Evolutionary conservation across 2,113 vertebrate species (phyloP).

Genomic region (Hiodon alosoides): DNA sequence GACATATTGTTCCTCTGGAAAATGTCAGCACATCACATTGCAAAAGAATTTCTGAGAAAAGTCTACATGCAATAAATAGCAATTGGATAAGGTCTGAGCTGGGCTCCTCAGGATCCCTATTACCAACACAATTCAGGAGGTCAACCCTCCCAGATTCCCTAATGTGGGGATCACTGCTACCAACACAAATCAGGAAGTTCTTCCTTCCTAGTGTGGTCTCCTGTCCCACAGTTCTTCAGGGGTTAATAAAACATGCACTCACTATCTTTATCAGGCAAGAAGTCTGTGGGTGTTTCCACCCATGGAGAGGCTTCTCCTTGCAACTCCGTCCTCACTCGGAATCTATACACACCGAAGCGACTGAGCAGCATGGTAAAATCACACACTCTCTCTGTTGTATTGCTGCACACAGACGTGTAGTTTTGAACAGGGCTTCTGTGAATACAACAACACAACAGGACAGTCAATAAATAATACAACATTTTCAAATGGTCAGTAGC

Average conservation of each 20-base stretch:
- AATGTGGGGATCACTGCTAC: neutral
- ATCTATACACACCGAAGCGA: constrained; percentile 3
- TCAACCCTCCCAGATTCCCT: neutral
- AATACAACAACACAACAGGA: neutral
- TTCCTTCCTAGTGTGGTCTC: no score
- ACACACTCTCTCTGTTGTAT: constrained; percentile 4
- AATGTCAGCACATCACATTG: no score
- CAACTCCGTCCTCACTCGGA: constrained; percentile 22
- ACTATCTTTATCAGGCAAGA: constrained; percentile 44
- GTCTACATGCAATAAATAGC: neutral
- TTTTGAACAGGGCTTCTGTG: neutral
- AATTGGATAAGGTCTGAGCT: neutral
- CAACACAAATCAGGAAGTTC: neutral
- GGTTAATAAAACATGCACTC: constrained; percentile 27
- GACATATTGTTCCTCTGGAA: no score
- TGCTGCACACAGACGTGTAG: neutral
- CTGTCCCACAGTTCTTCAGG: neutral
- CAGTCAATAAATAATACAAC: no score
- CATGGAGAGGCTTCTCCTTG: constrained; percentile 32
- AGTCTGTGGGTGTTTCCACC: constrained; percentile 22
- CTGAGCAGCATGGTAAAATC: neutral
- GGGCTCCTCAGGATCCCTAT: neutral
- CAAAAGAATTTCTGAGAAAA: no score
- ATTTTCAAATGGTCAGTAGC: no score
- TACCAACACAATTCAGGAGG: neutral